Percentiles rank a stretch among this genome's conserved stretches.
phyloP scores from a whole-genome alignment of 2,113 vertebrate species.

The Puffinus mauretanicus region DNA sequence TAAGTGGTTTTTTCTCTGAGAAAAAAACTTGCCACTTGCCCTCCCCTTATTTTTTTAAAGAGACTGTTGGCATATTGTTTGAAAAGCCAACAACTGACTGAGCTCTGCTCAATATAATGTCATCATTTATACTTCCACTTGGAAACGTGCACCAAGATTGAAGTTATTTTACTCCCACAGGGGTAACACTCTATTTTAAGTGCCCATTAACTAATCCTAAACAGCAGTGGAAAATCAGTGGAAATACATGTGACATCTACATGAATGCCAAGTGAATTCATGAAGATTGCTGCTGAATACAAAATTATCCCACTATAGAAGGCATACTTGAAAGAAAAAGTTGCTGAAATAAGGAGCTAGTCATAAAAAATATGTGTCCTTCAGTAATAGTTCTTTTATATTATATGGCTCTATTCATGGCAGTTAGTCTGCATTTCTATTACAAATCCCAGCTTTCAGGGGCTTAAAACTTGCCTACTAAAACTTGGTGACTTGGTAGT shows the following conservation, averaged over 20 bases:
- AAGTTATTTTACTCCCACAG: constrained; percentile 64
- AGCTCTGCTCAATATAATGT: constrained; percentile 11
- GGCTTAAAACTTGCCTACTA: not conserved
- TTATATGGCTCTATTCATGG: not conserved
- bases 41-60: not conserved
- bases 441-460: not conserved
- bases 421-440: not conserved
- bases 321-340: constrained; percentile 44
- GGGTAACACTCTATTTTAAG: constrained; percentile 62
- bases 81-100: constrained; percentile 47
- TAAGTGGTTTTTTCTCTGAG: not conserved
- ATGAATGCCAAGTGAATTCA: constrained; percentile 15
- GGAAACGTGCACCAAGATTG: constrained; percentile 18
- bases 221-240: constrained; percentile 58
- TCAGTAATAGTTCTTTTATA: not conserved
- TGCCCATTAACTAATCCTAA: constrained; percentile 69
- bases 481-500: not conserved
- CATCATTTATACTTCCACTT: constrained; percentile 17
- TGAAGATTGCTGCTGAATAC: constrained; percentile 41
- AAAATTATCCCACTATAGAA: constrained; percentile 54
- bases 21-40: not conserved
- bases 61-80: not conserved
- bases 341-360: constrained; percentile 38
- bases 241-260: constrained; percentile 28
- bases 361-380: not conserved